A percentile compares a stretch with the other conserved stretches of the same genome.
Evolutionary conservation across 2,888 invertebrate species (phyloP).

Genomic region (Agonopterix heracliana): DNA sequence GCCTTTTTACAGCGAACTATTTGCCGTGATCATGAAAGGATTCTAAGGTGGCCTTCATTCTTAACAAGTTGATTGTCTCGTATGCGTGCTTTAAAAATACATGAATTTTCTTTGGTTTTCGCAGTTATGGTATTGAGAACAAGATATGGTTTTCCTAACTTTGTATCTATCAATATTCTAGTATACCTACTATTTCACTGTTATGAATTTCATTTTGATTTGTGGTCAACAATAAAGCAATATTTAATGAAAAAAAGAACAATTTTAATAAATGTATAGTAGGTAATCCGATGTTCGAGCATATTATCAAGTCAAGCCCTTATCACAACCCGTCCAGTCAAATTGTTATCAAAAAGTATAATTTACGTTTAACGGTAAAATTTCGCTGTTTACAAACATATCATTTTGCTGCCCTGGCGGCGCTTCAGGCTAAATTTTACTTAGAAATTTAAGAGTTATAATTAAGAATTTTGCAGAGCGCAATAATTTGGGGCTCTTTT

Average conservation of each 20-base stretch:
- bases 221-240: not conserved
- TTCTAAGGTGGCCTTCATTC: too few species aligned
- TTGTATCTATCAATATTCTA: too few species aligned
- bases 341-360: constrained; percentile 49
- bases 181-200: too few species aligned
- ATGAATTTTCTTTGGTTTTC: too few species aligned
- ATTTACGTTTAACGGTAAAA: constrained; percentile 63
- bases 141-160: too few species aligned
- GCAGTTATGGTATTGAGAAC: too few species aligned
- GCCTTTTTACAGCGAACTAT: too few species aligned
- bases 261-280: not conserved
- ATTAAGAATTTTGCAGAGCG: constrained; percentile 73
- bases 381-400: constrained; percentile 70
- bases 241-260: not conserved
- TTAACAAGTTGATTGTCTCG: too few species aligned
- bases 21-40: too few species aligned
- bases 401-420: constrained; percentile 65
- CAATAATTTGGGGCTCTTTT: constrained; percentile 71
- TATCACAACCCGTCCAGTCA: constrained; percentile 22
- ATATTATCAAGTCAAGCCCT: constrained; percentile 31
- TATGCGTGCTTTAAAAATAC: too few species aligned
- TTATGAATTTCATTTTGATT: too few species aligned
- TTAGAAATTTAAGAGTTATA: constrained; percentile 76
- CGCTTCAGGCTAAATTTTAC: constrained; percentile 69
- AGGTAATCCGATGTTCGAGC: constrained; percentile 5